These are phyloP conservation scores for Donacobius atricapilla DNA, from an alignment of 2,113 vertebrate species.

Conservation along the genomic window DNA sequence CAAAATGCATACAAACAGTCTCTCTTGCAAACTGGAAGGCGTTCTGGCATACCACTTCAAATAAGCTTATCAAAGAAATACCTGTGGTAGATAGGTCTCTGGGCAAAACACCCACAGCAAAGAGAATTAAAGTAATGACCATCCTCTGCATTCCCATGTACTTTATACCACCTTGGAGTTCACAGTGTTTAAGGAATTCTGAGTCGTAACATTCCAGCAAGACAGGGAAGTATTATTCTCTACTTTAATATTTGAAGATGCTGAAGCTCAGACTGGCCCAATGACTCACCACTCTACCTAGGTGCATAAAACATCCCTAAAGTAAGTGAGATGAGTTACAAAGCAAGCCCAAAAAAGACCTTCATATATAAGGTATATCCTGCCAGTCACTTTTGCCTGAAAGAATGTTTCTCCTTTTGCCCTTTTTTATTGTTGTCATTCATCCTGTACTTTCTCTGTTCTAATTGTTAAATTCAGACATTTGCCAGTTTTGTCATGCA, in stretches of 20 bases:
- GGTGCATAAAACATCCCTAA: neutral
- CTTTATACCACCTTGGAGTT: neutral
- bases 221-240: neutral
- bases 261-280: neutral
- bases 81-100: conserved; percentile 15
- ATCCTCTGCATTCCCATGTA: neutral
- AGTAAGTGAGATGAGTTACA: neutral
- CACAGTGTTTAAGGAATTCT: neutral
- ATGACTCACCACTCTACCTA: neutral
- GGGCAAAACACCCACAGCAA: neutral
- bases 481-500: neutral
- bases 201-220: neutral
- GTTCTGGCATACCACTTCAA: conserved; percentile 27
- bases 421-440: neutral
- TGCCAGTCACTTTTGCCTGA: neutral
- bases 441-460: neutral
- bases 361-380: neutral
- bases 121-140: neutral
- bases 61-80: conserved; percentile 45
- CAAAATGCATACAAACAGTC: neutral
- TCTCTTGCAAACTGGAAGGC: neutral
- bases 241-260: neutral
- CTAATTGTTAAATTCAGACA: neutral
- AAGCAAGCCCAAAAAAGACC: neutral
- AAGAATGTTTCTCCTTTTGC: neutral